phyloP scores from a whole-genome alignment of 2,797 vertebrate genomes.

The Emydoidea blandingii region DNA sequence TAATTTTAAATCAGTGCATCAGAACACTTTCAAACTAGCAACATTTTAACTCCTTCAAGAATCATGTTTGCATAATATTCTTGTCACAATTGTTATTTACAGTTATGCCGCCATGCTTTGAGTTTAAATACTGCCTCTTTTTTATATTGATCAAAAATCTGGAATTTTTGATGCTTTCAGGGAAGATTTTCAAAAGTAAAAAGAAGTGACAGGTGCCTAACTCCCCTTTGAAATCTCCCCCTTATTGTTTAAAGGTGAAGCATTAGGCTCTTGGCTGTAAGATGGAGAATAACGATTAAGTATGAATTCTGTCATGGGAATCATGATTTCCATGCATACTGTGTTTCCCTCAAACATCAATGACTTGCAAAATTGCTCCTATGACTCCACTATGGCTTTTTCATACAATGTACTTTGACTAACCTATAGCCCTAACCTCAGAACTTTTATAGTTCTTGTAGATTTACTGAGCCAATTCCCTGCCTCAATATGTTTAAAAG shows the following conservation, averaged over 20 bases:
- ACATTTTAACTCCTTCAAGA: not conserved
- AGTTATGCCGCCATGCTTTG: not conserved
- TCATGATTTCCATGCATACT: not conserved
- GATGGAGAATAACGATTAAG: not conserved
- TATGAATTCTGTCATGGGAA: not conserved
- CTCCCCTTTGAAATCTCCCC: rapidly evolving
- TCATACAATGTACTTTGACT: not conserved
- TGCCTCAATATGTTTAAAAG: not conserved
- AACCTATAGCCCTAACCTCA: not conserved
- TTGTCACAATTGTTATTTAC: not conserved
- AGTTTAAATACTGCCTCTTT: not conserved
- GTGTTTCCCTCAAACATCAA: not conserved
- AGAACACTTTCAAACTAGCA: not conserved
- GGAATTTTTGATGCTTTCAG: not conserved
- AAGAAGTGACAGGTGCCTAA: not conserved
- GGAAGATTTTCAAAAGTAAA: not conserved
- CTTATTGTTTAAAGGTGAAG: not conserved
- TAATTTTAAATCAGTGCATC: not conserved
- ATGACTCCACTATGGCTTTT: not conserved
- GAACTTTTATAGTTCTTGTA: not conserved
- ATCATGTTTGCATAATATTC: not conserved
- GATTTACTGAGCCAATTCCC: not conserved
- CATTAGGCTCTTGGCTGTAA: not conserved
- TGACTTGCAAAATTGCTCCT: not conserved
- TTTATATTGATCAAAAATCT: not conserved